These are phyloP conservation scores for Cephalopterus ornatus DNA, from an alignment of 2,113 vertebrate genomes.

Conservation along the genomic window DNA sequence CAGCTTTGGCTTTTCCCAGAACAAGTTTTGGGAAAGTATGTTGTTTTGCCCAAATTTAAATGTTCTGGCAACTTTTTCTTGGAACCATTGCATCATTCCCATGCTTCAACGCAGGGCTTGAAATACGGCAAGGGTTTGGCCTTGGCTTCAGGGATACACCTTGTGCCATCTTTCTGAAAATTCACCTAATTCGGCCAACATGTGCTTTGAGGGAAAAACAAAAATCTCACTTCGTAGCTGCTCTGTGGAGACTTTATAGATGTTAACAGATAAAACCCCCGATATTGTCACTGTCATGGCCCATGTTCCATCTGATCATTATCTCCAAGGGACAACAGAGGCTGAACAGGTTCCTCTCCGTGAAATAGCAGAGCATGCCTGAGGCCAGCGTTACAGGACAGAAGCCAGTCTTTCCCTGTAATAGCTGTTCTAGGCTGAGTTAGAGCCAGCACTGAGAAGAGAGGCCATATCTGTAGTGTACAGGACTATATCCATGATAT, in stretches of 20 bases:
- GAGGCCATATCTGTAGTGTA: not conserved
- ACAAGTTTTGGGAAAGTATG: not conserved
- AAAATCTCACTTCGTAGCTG: not conserved
- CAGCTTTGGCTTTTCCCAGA: conserved; percentile 19
- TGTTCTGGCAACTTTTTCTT: conserved; percentile 46
- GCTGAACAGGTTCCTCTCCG: not conserved
- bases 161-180: conserved; percentile 13
- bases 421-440: not conserved
- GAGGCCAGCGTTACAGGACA: not conserved
- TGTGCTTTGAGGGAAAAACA: not conserved
- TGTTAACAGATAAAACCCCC: not conserved
- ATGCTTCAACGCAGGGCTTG: conserved; percentile 3
- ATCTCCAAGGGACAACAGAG: not conserved
- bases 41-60: conserved; percentile 48
- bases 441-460: not conserved
- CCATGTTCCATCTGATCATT: not conserved
- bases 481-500: not conserved
- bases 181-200: conserved; percentile 1
- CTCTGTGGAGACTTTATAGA: not conserved
- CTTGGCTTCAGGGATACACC: not conserved
- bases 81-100: conserved; percentile 33
- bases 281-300: not conserved
- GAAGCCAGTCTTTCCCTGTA: not conserved
- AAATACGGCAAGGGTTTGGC: conserved; percentile 8
- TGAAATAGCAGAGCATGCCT: not conserved